These are phyloP conservation scores for Antechinus flavipes DNA, from an alignment of 2,113 vertebrate genomes.

Conservation along the genomic window DNA sequence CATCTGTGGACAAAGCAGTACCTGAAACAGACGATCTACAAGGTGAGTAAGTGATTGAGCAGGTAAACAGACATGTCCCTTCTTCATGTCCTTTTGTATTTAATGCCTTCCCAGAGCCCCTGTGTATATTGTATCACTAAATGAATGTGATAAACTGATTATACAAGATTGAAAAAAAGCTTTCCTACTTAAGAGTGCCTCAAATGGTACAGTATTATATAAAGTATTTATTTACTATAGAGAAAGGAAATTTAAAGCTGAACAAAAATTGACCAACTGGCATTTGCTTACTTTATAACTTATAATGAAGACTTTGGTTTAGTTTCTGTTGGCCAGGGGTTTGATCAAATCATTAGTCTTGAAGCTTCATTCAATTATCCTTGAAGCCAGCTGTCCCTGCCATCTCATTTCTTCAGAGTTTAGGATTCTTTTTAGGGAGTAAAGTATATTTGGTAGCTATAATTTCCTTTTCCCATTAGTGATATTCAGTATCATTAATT, in stretches of 20 bases:
- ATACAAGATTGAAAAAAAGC: background rate
- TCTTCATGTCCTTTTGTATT: background rate
- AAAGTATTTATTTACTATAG: background rate
- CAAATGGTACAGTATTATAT: background rate
- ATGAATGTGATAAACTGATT: background rate
- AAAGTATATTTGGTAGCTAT: background rate
- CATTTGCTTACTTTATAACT: background rate
- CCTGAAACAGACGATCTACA: conserved; percentile 87
- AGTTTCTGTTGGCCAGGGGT: background rate
- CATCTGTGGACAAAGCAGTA: conserved; percentile 85
- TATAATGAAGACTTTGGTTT: background rate
- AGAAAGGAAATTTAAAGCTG: background rate
- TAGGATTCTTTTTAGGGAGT: background rate
- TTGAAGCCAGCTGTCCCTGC: background rate
- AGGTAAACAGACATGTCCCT: background rate
- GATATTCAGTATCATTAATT: background rate
- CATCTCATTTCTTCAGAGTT: background rate
- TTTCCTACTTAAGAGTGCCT: background rate
- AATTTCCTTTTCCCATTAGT: background rate
- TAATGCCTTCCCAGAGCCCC: background rate
- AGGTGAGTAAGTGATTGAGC: conserved; percentile 82
- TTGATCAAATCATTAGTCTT: background rate
- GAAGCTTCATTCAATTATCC: background rate
- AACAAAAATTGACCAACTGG: background rate
- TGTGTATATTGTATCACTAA: background rate